Conservation (phyloP, 2,113 vertebrate species). For the Peromyscus maniculatus region DNA sequence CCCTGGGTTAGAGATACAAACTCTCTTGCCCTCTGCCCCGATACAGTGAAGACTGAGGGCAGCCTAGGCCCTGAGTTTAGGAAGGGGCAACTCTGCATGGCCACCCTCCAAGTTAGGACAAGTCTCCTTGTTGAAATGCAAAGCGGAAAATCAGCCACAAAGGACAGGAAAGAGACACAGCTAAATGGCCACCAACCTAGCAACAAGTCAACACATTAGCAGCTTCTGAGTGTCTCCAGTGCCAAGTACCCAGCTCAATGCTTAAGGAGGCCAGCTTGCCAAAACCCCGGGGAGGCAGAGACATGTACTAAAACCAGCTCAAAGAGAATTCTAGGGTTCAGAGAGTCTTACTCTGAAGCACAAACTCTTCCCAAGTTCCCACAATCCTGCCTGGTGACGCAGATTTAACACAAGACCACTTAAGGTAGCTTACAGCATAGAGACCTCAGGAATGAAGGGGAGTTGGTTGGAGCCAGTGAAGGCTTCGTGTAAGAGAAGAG, state of each 20-base stretch:
- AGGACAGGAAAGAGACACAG: not conserved
- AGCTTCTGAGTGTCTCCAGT: not conserved
- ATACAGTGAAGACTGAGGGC: not conserved
- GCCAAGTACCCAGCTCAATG: not conserved
- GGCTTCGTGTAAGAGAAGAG: not conserved
- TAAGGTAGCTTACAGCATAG: not conserved
- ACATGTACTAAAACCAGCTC: not conserved
- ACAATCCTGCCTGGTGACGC: not conserved
- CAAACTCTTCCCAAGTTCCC: not conserved
- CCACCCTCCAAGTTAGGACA: not conserved
- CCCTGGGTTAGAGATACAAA: not conserved
- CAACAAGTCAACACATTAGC: not conserved
- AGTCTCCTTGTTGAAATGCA: not conserved
- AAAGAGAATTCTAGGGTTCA: not conserved
- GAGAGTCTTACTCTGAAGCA: not conserved
- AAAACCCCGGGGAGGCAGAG: not conserved
- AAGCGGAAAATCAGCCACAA: not conserved
- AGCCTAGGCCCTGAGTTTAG: not conserved
- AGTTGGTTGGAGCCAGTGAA: too few relatives aligned
- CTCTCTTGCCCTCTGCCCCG: not conserved
- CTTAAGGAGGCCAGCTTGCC: not conserved
- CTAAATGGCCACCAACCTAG: not conserved
- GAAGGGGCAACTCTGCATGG: not conserved
- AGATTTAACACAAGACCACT: not conserved
- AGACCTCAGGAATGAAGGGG: not conserved